Evolutionary conservation across 2,113 vertebrate genomes (phyloP), one percentile per base, ranked within the genome.

Genomic region (Gyps fulvus): DNA sequence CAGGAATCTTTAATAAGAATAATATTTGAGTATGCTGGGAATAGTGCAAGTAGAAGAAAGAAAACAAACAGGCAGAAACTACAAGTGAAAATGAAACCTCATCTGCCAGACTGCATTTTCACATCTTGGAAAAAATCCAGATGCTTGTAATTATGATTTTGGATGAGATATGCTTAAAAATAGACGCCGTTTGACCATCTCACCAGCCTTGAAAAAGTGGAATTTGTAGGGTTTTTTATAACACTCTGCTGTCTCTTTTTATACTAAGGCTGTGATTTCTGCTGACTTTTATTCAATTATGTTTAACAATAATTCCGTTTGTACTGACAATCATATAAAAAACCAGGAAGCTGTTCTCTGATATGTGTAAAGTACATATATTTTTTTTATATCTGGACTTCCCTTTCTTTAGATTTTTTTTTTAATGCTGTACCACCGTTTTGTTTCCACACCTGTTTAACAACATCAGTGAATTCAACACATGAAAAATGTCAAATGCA

Each of bases 51-150:
- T 10, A 69, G 42, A 66, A 90, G 16, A 89, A 80, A 59, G 4
- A 43, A 26, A 71, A 69, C 7, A 61, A 50, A 23, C 1, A 16
- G 71, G 71, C 59, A 90, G 55, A 95, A 96, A 94, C 40, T 81
- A 43, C 14, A 71, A 81, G 19, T 72, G n/a, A 65, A 95, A 96
- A 91, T 86, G 58, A 76, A 83, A 77, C 26, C 38, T 62, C 89
- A 83, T 94, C n/a, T 93, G 59, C 54, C 49, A 95, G 76, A 32
- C 43, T 94, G 52, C 17, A 91, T 87, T 95, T 95, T 96, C 84
- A 84, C 36, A 38, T 76, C 62, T 94, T 88, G 89, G 78, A 98
- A 95, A 95, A 91, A 85, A 95, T 71, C 10, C 78, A 38, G 14
- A 90, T 57, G 66, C 4, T 47, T 86, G 40, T 74, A 19, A 90